Percentiles rank a stretch among this genome's conserved stretches.
Conservation (phyloP, 2,888 invertebrate genomes). For the Hedychridium roseum region DNA sequence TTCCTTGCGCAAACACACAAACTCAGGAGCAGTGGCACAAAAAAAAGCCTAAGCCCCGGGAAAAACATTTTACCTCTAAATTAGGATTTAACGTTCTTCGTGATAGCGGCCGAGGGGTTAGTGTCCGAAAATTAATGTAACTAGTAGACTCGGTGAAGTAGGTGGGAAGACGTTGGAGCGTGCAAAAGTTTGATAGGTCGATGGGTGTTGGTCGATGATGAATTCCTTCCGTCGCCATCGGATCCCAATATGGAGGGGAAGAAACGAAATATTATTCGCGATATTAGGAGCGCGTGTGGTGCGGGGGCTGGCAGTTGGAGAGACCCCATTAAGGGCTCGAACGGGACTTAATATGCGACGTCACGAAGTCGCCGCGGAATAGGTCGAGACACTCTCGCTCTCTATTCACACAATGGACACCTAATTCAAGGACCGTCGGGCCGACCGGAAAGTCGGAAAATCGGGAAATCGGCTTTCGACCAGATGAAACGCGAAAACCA, state of each 20-base stretch:
- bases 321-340: constrained; percentile 51
- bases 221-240: constrained; percentile 9
- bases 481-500: constrained; percentile 61
- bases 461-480: constrained; percentile 63
- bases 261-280: constrained; percentile 37
- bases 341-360: constrained; percentile 56
- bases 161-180: no score
- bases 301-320: constrained; percentile 23
- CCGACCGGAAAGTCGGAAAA: constrained; percentile 50
- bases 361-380: constrained; percentile 48
- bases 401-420: constrained; percentile 49
- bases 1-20: neutral
- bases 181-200: no score
- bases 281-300: constrained; percentile 41
- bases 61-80: no score
- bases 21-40: no score
- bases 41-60: no score
- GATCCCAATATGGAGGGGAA: constrained; percentile 20
- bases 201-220: no score
- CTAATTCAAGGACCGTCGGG: constrained; percentile 55
- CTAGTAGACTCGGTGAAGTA: no score
- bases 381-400: constrained; percentile 16
- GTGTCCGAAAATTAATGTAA: no score
- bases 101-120: no score
- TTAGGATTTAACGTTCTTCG: constrained; percentile 4